Evolutionary conservation across 2,113 vertebrate genomes (phyloP), one percentile per base, ranked within the genome.

Genomic region (Hydrochoerus hydrochaeris): DNA sequence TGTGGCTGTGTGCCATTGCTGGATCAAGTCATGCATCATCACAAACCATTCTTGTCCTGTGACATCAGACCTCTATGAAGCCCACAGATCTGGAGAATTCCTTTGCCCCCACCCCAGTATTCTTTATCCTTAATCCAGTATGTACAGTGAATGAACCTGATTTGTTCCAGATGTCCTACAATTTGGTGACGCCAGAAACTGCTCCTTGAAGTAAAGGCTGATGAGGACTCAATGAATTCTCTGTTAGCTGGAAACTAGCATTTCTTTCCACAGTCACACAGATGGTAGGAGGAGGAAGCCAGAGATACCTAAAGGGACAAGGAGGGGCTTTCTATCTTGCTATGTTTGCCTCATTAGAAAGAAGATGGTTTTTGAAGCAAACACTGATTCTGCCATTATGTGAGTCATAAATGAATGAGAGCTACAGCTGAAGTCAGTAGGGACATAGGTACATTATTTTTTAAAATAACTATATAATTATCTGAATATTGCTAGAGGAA

Each of bases 81-180:
- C 73, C 91, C 77, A 10, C 57, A 58, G 84, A 41, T 52, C 67
- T 88, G 63, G 93, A 96, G 96, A 97, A 71, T 88, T 97, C 96
- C 97, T 84, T 63, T 91, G 93, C 46, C 1, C 86, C 44, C 87
- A 92, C 90, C 63, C 1, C 9, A 85, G 96, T 85, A 85, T 88
- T 97, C 94, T 96, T 94, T 92, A 88, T 96, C 94, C 84, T 96
- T 98, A 93, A 97, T 97, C 97, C 96, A 96, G 96, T 97, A 93
- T 94, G 98, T 95, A 35, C 92, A 89, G 87, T 78, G 86, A 97
- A 95, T 73, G 86, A 93, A 91, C 97, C 96, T 98, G 96, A 98
- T 98, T 95, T 7, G 54, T 98, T 98, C 98, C 98, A 98, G 97
- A 98, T 98, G 97, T 94, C 69, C 30, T 26, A 4, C 92, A 94